Percentiles rank a stretch among this genome's conserved stretches.
phyloP scores from a whole-genome alignment of 2,113 vertebrate species.

The Tragelaphus strepsiceros region DNA sequence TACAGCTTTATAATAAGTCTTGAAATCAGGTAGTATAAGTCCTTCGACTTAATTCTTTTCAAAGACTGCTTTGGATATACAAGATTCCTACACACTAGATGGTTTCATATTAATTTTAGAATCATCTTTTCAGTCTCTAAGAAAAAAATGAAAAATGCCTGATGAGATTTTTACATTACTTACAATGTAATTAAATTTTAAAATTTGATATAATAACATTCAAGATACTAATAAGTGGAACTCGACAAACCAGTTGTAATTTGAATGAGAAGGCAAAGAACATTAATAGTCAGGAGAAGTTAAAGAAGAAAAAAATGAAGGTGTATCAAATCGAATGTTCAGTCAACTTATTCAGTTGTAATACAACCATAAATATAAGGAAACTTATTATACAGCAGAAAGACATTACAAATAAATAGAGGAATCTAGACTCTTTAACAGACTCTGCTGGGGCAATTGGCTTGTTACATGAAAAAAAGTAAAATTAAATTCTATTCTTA shows the following conservation, averaged over 20 bases:
- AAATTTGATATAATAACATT: background rate
- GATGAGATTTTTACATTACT: background rate
- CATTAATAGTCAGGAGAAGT: background rate
- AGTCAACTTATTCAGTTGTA: background rate
- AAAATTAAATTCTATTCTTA: background rate
- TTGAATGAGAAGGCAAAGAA: background rate
- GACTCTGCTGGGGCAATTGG: background rate
- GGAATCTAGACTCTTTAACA: background rate
- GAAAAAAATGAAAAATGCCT: background rate
- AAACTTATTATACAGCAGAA: background rate
- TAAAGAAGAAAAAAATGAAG: background rate
- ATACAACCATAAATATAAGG: background rate
- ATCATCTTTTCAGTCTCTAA: background rate
- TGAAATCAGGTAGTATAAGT: background rate
- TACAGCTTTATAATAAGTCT: background rate
- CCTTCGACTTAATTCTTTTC: background rate
- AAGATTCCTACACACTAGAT: background rate
- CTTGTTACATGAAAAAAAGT: background rate
- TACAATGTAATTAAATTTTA: background rate
- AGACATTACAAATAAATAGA: background rate
- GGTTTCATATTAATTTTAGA: background rate
- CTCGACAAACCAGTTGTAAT: background rate
- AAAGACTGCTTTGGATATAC: background rate
- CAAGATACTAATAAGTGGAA: background rate
- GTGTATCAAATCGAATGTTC: background rate